phyloP scores from a whole-genome alignment of 2,888 invertebrate species.

The Leptogaster cylindrica region DNA sequence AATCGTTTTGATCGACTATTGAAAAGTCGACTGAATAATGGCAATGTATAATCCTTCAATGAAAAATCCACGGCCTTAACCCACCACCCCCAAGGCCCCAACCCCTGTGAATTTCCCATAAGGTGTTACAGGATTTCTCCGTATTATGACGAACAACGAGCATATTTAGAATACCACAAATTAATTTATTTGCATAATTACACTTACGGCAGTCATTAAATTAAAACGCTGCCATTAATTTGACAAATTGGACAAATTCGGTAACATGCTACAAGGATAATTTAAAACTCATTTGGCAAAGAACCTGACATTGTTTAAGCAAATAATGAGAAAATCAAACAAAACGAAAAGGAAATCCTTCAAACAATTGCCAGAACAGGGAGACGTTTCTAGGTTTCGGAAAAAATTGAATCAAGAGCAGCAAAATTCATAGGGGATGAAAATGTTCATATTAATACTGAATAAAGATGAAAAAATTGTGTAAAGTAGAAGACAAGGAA shows the following conservation, averaged over 20 bases:
- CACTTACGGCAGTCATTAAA: not conserved
- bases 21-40: too few species aligned
- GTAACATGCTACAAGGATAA: not conserved
- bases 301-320: not conserved
- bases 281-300: not conserved
- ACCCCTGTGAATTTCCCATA: too few species aligned
- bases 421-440: not conserved
- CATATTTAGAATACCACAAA: not conserved
- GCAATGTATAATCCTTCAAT: too few species aligned
- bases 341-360: not conserved
- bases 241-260: not conserved
- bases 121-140: too few species aligned
- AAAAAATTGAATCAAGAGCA: not conserved
- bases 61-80: too few species aligned
- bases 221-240: not conserved
- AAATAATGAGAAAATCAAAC: not conserved
- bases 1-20: not conserved
- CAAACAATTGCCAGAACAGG: not conserved
- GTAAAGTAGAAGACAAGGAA: not conserved
- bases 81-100: too few species aligned
- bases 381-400: not conserved
- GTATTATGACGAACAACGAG: too few species aligned
- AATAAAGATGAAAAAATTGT: not conserved
- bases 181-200: not conserved
- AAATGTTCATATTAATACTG: constrained; percentile 4